Evolutionary conservation across 2,888 invertebrate species (phyloP), one percentile per base, ranked within the genome.

Genomic region (Crossocerus cetratus): DNA sequence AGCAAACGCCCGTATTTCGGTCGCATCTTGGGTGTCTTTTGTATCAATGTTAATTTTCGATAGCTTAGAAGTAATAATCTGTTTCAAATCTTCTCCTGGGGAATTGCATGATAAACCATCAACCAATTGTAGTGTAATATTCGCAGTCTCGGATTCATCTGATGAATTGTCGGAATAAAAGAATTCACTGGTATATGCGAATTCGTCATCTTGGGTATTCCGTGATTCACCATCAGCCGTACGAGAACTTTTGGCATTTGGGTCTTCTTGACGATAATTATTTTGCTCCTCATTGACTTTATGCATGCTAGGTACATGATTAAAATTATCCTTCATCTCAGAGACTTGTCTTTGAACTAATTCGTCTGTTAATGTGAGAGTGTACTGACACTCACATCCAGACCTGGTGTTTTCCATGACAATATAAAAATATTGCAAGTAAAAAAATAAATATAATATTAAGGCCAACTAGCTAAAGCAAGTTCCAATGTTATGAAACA

Each of bases 101-200:
- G 64, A 64, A 8, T 53, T 23, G 8, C 32, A 32, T 14, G 65
- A 49, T 2, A 61, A 64, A 8, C 58, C 59, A 2, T 80, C 23
- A 65, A 82, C 80, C n/a, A 82, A 82, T 56, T 79, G 71, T 3
- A 80, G 67, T 11, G 84, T 83, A 3, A 77, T 77, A 62, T 84
- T 82, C n/a, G 80, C 79, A 4, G 74, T 65, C 57, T 84, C 83
- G 1, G 84, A 85, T 8, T 84, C 84, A 18, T 79, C 70, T 21
- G 58, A 81, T 8, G 86, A 85, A 44, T 77, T 77, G 4, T 86
- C 84, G 0, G 87, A 86, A 60, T 77, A 84, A 55, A 86, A 81
- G 1, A 87, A 86, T 4, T 88, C 87, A 5, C 77, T 83, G 22
- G 75, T 78, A 32, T 88, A 88, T 20, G 79, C 74, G 23, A 85